Percentiles rank a stretch among this genome's conserved stretches.
phyloP scores from a whole-genome alignment of 2,113 vertebrate species.

The Oenanthe oenanthe region DNA sequence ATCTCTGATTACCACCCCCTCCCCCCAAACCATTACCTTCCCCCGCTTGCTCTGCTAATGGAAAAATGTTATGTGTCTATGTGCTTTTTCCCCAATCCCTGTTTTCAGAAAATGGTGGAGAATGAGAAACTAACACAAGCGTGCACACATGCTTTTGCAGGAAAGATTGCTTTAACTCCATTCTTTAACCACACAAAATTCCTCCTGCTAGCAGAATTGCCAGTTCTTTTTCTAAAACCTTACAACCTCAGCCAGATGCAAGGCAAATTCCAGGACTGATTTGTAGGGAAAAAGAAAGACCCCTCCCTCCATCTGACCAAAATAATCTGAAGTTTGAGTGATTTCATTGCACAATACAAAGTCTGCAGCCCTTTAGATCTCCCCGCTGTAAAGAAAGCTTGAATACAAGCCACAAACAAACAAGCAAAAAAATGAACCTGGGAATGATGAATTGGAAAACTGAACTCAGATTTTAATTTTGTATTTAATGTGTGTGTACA shows the following conservation, averaged over 20 bases:
- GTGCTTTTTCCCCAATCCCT: conserved; percentile 50
- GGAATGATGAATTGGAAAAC: neutral
- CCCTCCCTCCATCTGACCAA: neutral
- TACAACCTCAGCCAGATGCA: neutral
- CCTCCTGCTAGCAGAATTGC: neutral
- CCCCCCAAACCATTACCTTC: conserved; percentile 56
- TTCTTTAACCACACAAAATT: neutral
- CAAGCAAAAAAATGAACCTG: neutral
- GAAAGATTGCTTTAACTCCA: neutral
- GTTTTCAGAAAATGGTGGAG: conserved; percentile 70
- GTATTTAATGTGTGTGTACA: neutral
- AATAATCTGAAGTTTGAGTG: neutral
- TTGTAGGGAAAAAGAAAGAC: neutral
- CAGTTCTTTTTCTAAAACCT: neutral
- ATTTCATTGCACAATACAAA: neutral
- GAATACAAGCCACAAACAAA: neutral
- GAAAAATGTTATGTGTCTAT: conserved; percentile 62
- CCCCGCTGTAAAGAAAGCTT: neutral
- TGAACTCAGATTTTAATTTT: neutral
- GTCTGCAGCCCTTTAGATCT: neutral
- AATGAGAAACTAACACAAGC: conserved; percentile 23
- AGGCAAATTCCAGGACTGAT: neutral
- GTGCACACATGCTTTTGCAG: neutral
- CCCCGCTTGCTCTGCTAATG: conserved; percentile 63
- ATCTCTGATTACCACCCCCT: conserved; percentile 61